Base-by-base conservation (phyloP, 2,888 invertebrate species). In the Netelia fuscicornis region DNA sequence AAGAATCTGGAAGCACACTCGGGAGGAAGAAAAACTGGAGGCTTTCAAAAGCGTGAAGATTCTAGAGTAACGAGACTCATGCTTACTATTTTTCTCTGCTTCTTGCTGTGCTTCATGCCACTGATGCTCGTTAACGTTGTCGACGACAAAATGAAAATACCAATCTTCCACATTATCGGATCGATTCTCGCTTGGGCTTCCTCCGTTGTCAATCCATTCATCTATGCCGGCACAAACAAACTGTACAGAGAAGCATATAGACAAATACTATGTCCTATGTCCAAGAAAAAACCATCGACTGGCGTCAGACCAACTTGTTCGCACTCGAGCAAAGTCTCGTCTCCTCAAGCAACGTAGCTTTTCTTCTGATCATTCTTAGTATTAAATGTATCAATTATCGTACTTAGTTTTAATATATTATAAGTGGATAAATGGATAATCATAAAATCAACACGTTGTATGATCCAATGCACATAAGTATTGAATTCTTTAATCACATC, bases 101-200 rank as follows among this genome's bases (percentile, higher is more conserved):
- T 98, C 94, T 94, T 98, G 1, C 94, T 97, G 70, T 98, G 98
- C 91, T 98, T 98, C 94, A 95, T 98, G 87, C 98, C 98, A 0
- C 95, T 98, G 76, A 98, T 98, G 97, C 94, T 98, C 88, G 97
- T 97, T 92, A 98, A 98, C 94, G 98, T 98, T 3, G 96, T 97
- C 13, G 98, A 98, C 92, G 98, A 98, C 91, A 95, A 96, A 86
- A 96, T 96, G 65, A 94, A 94, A 25, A 96, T 95, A 89, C 98
- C 98, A 2, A 95, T 96, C 94, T 94, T 98, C 0, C 98, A 98
- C 92, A 96, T 98, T 85, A 94, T 98, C 78, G 97, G 98, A 0
- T 98, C 98, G 0, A 96, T 98, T 74, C 94, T 98, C 86, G 98
- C 98, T 0, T 98, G 98, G 98, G 97, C 97, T 0, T 98, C 98